Evolutionary conservation across 2,113 vertebrate species (phyloP).

Genomic region (Canis aureus): DNA sequence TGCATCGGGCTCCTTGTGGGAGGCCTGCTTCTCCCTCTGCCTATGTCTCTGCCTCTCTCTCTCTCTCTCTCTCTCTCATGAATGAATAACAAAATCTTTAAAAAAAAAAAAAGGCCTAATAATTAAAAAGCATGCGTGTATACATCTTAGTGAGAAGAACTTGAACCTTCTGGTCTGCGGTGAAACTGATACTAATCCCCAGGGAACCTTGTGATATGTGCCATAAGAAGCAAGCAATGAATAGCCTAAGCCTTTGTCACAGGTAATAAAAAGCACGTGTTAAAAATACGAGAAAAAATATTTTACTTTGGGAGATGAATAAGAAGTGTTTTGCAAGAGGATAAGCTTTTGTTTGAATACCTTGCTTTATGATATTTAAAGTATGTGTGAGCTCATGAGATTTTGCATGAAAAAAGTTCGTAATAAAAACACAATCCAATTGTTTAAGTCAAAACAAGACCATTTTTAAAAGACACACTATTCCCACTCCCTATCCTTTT

Average conservation of each 20-base stretch:
- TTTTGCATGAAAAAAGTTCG: conserved; percentile 3
- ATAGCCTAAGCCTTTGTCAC: not conserved
- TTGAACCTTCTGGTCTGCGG: not conserved
- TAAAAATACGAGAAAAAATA: not conserved
- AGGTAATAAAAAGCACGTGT: not conserved
- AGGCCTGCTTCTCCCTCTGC: too few relatives aligned
- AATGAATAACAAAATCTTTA: too few relatives aligned
- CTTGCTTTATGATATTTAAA: not conserved
- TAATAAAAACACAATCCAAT: conserved; percentile 5
- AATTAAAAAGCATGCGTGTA: not conserved
- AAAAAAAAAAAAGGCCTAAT: too few relatives aligned
- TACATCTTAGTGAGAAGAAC: not conserved
- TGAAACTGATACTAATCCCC: not conserved
- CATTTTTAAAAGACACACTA: not conserved
- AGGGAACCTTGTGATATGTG: not conserved
- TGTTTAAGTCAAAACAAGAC: not conserved
- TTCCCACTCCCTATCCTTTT: not conserved
- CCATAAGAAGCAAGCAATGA: not conserved
- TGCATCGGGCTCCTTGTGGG: too few relatives aligned
- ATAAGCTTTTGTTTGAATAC: not conserved
- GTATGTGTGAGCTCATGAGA: not conserved
- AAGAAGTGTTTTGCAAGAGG: not conserved
- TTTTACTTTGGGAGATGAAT: not conserved
- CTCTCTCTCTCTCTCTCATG: too few relatives aligned
- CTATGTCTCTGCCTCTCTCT: too few relatives aligned